Evolutionary conservation across 1,140 invertebrate species (phyloP).

Genomic region (Trichonephila inaurata): DNA sequence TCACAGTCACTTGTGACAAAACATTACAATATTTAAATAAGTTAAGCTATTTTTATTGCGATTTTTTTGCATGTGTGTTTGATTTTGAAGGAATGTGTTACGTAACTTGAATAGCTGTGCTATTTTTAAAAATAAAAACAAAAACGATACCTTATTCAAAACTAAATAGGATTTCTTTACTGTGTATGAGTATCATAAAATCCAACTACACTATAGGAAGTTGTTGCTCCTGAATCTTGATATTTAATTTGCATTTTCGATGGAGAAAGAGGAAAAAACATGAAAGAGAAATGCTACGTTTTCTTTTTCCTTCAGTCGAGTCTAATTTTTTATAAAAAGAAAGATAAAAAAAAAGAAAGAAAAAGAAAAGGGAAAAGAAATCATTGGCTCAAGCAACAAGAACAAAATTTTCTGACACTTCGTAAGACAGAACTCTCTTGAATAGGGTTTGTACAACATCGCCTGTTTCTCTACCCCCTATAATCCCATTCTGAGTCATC

Average conservation of each 20-base stretch:
- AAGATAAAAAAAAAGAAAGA: not conserved
- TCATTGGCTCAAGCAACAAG: not conserved
- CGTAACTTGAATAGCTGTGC: no score
- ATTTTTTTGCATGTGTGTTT: no score
- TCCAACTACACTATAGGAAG: not conserved
- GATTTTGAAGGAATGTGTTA: no score
- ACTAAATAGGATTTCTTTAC: not conserved
- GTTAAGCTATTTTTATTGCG: no score
- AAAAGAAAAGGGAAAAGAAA: not conserved
- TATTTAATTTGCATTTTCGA: conserved; percentile 17
- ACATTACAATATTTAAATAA: no score
- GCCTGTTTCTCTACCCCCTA: not conserved
- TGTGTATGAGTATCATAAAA: not conserved
- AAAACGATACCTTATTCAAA: no score
- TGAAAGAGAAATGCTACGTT: not conserved
- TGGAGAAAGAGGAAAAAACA: not conserved
- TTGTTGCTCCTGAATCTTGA: not conserved
- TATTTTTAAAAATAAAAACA: no score
- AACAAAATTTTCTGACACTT: conserved; percentile 1
- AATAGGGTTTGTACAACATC: not conserved
- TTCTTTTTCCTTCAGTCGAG: not conserved
- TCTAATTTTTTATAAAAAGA: not conserved
- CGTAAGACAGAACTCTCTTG: not conserved
- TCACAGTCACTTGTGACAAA: no score
- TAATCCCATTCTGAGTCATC: conserved; percentile 54